A percentile compares a stretch with the other conserved stretches of the same genome.
Evolutionary conservation across 1,140 invertebrate species (phyloP).

Genomic region (Tenebrio molitor): DNA sequence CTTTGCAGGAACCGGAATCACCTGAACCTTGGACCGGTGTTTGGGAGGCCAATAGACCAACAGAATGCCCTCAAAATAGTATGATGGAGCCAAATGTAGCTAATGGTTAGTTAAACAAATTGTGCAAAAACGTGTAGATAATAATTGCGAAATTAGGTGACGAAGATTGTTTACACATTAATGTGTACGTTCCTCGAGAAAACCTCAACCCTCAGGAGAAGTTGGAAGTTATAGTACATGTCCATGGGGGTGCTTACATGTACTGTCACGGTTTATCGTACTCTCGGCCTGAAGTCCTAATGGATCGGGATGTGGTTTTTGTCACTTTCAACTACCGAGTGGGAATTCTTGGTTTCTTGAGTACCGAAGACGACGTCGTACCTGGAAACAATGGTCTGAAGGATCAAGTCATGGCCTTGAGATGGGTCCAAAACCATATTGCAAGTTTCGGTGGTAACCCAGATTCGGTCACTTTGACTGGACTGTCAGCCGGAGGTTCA

Average conservation of each 20-base stretch:
- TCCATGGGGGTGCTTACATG: conserved; percentile 74
- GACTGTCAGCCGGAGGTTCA: conserved; percentile 70
- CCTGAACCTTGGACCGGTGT: conserved; percentile 53
- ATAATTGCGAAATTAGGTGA: conserved; percentile 62
- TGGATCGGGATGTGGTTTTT: conserved; percentile 73
- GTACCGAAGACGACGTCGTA: conserved; percentile 69
- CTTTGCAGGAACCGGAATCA: conserved; percentile 51
- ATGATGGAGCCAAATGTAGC: too few species aligned
- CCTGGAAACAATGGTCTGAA: conserved; percentile 75
- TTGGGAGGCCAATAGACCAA: conserved; percentile 44
- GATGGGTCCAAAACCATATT: conserved; percentile 74
- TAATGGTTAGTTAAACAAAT: too few species aligned
- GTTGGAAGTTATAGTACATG: conserved; percentile 72
- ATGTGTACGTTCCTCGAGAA: conserved; percentile 66
- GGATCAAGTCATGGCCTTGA: conserved; percentile 73
- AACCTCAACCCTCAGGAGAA: conserved; percentile 61
- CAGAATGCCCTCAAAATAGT: conserved; percentile 34
- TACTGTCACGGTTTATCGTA: conserved; percentile 68
- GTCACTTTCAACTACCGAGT: conserved; percentile 78
- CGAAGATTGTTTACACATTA: conserved; percentile 71
- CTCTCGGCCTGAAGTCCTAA: conserved; percentile 70
- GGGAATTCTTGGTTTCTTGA: conserved; percentile 74
- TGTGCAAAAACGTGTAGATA: too few species aligned
- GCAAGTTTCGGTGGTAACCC: conserved; percentile 70
- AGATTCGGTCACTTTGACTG: conserved; percentile 68